Percentiles rank a stretch among this genome's conserved stretches.
phyloP scores from a whole-genome alignment of 2,797 vertebrate genomes.

The Erethizon dorsatum region DNA sequence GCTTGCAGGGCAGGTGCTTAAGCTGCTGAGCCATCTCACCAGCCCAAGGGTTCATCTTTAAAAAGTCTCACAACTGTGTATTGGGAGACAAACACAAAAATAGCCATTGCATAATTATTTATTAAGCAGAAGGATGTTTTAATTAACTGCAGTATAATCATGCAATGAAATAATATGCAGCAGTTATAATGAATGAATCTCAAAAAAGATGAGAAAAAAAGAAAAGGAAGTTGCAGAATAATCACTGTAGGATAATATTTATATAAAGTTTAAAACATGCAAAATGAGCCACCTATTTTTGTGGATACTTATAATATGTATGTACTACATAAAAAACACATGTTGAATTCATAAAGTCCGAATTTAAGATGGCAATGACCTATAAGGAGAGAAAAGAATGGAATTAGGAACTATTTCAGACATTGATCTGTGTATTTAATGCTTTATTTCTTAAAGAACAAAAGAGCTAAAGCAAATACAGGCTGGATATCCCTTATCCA shows the following conservation, averaged over 20 bases:
- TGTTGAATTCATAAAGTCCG: neutral
- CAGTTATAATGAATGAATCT: neutral
- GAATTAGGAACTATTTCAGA: neutral
- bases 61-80: neutral
- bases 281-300: neutral
- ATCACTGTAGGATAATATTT: neutral
- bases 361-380: neutral
- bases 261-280: neutral
- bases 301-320: neutral
- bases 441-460: conserved; percentile 1
- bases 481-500: neutral
- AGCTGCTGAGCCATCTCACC: no score
- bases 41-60: neutral
- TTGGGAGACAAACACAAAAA: neutral
- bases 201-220: neutral
- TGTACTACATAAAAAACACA: neutral
- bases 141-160: neutral
- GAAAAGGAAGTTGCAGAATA: neutral
- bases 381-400: neutral
- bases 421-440: neutral
- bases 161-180: neutral
- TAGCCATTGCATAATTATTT: neutral
- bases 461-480: neutral
- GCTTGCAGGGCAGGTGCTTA: no score
- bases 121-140: conserved; percentile 30